Conservation (phyloP, 2,888 invertebrate genomes). For the Drosophila subquinaria region DNA sequence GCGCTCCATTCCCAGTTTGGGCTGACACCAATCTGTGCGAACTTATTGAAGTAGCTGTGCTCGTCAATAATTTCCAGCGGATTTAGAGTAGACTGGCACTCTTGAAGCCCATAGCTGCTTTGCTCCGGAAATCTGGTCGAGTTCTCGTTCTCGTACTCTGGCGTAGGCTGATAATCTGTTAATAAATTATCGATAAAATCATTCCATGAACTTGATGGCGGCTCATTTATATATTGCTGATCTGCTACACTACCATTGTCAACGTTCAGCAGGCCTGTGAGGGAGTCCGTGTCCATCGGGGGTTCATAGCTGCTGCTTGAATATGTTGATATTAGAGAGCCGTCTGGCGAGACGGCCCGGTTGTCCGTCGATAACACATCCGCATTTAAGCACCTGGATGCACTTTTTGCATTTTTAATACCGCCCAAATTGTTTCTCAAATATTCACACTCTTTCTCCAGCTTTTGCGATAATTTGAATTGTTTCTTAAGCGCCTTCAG, state of each 20-base stretch:
- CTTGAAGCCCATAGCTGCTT: conserved; percentile 35
- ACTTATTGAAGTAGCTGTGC: conserved; percentile 65
- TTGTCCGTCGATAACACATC: conserved; percentile 16
- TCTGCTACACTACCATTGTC: conserved; percentile 66
- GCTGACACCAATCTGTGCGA: conserved; percentile 86
- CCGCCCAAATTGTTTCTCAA: conserved; percentile 87
- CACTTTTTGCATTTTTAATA: conserved; percentile 86
- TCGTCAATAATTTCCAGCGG: conserved; percentile 44
- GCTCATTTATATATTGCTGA: conserved; percentile 45
- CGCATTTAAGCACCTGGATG: conserved; percentile 86
- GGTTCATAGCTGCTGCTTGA: conserved; percentile 51
- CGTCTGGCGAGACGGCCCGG: conserved; percentile 43
- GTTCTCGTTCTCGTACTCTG: conserved; percentile 50
- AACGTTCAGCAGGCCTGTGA: conserved; percentile 41
- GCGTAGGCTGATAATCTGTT: conserved; percentile 71
- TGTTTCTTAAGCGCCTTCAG: conserved; percentile 86
- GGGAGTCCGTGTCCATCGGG: conserved; percentile 27
- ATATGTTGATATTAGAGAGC: conserved; percentile 52
- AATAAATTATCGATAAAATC: conserved; percentile 74
- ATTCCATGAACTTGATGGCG: conserved; percentile 56
- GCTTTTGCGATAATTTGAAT: conserved; percentile 85
- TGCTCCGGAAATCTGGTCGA: conserved; percentile 57
- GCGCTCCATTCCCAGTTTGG: conserved; percentile 87
- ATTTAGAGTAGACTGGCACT: conserved; percentile 12
- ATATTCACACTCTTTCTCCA: conserved; percentile 87